These are phyloP conservation scores for Metopia argyrocephala DNA, from an alignment of 2,888 invertebrate genomes.

Conservation along the genomic window DNA sequence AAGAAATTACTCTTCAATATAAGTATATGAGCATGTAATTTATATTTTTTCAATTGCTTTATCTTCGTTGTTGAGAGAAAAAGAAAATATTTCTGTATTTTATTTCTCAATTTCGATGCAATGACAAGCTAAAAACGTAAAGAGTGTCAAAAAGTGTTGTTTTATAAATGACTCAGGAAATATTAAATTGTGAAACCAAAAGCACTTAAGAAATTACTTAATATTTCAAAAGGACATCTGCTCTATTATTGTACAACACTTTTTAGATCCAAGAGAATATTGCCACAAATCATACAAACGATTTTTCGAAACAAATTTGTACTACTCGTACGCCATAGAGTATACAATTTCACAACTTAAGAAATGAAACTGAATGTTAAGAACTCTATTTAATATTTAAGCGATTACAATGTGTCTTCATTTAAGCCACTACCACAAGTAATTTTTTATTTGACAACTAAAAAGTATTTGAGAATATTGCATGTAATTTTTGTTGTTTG, in stretches of 20 bases:
- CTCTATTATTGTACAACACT: constrained; percentile 3
- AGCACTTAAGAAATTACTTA: constrained; percentile 64
- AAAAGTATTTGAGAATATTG: no score
- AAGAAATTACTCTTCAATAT: neutral
- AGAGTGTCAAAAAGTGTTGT: neutral
- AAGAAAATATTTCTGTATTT: neutral
- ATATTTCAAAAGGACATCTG: constrained; percentile 62
- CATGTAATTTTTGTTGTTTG: neutral
- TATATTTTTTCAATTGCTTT: neutral
- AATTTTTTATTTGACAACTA: no score
- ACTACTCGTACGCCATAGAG: no score
- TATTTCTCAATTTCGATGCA: neutral
- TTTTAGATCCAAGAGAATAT: neutral
- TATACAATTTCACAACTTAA: neutral
- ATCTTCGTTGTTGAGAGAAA: neutral
- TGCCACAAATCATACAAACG: neutral
- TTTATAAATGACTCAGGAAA: neutral
- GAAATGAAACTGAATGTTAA: no score
- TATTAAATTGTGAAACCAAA: constrained; percentile 45
- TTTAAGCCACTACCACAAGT: neutral
- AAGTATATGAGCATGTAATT: neutral
- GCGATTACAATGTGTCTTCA: neutral
- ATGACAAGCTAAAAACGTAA: neutral
- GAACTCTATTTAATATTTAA: neutral
- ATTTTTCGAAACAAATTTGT: neutral